Conservation (phyloP, 2,888 invertebrate genomes). For the Zygaena filipendulae region DNA sequence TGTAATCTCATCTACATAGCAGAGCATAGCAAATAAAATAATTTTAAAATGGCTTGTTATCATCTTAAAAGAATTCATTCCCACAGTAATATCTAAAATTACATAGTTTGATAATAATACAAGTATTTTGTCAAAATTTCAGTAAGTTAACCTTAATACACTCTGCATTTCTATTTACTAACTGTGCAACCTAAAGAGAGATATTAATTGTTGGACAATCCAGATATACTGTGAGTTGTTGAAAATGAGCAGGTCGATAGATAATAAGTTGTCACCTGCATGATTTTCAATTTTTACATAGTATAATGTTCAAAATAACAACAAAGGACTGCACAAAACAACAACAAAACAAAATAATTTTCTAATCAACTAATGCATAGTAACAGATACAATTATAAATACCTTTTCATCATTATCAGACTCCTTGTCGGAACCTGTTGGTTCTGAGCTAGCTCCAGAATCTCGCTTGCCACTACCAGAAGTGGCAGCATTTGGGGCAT, state of each 20-base stretch:
- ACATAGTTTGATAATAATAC: too few relatives aligned
- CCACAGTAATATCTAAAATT: too few relatives aligned
- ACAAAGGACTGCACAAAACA: conserved; percentile 19
- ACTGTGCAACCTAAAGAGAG: conserved; percentile 22
- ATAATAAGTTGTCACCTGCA: too few relatives aligned
- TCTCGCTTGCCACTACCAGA: conserved; percentile 73
- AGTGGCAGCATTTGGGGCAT: conserved; percentile 79
- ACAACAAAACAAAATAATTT: conserved; percentile 13
- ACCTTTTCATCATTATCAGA: conserved; percentile 93
- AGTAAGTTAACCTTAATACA: too few relatives aligned
- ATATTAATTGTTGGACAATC: too few relatives aligned
- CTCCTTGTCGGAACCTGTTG: conserved; percentile 85
- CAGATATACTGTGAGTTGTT: too few relatives aligned
- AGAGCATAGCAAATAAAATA: conserved; percentile 8
- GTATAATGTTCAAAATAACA: conserved; percentile 22
- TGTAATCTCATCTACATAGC: too few relatives aligned
- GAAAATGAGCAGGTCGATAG: too few relatives aligned
- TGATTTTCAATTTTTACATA: too few relatives aligned
- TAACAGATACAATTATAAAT: conserved; percentile 32
- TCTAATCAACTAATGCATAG: conserved; percentile 7
- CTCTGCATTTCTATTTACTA: conserved; percentile 55
- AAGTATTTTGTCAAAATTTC: too few relatives aligned
- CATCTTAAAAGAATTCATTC: too few relatives aligned
- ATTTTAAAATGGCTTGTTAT: neutral
- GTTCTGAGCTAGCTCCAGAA: conserved; percentile 83